A percentile compares a stretch with the other conserved stretches of the same genome.
phyloP scores from a whole-genome alignment of 1,140 invertebrate genomes.

The Mya arenaria region DNA sequence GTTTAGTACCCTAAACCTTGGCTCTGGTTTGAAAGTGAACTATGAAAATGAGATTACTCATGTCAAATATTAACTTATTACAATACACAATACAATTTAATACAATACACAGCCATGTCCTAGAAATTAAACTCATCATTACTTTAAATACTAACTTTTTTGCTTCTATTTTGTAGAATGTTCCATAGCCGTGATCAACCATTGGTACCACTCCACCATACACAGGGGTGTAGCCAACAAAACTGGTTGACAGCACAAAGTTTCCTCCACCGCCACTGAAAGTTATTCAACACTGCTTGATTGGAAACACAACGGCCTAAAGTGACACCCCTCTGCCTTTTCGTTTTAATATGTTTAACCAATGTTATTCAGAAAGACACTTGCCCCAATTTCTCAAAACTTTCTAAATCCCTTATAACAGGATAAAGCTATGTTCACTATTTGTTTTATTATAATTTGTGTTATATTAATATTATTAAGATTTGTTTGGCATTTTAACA shows the following conservation, averaged over 20 bases:
- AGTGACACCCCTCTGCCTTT: too few species aligned
- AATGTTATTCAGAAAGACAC: too few species aligned
- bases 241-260: slow-evolving; percentile 85
- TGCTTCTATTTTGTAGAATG: slow-evolving; percentile 84
- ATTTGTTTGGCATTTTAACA: too few species aligned
- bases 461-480: too few species aligned
- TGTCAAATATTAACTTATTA: background rate
- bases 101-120: background rate
- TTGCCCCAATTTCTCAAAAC: too few species aligned
- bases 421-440: too few species aligned
- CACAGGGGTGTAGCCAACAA: slow-evolving; percentile 84
- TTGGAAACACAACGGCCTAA: too few species aligned
- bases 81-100: background rate
- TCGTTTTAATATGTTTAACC: too few species aligned
- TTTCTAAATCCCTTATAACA: too few species aligned
- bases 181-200: slow-evolving; percentile 85
- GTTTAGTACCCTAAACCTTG: background rate
- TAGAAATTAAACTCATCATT: background rate
- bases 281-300: too few species aligned
- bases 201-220: slow-evolving; percentile 85
- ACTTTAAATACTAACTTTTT: slow-evolving; percentile 77
- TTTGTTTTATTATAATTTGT: too few species aligned
- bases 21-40: background rate
- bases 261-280: slow-evolving; percentile 85
- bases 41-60: background rate